These are phyloP conservation scores for Athripsodes cinereus DNA, from an alignment of 2,888 invertebrate genomes.

Conservation along the genomic window DNA sequence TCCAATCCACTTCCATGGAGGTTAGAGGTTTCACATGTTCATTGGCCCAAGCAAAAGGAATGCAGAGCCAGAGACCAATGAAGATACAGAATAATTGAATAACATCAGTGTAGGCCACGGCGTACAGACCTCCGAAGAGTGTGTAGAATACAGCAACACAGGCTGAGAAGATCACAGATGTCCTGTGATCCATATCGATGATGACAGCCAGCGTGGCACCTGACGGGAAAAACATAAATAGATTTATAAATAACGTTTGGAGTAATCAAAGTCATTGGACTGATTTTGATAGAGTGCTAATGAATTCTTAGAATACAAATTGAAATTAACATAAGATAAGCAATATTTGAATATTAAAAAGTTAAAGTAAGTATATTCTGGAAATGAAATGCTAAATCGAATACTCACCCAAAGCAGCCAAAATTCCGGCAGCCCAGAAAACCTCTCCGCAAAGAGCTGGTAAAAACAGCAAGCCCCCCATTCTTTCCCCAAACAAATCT, in stretches of 20 bases:
- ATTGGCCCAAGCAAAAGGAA: slow-evolving; percentile 91
- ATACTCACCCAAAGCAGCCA: slow-evolving; percentile 83
- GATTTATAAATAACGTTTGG: too few relatives aligned
- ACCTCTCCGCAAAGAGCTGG: slow-evolving; percentile 97
- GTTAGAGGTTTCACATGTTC: slow-evolving; percentile 78
- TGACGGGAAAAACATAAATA: slow-evolving; percentile 33
- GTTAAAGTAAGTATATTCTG: too few relatives aligned
- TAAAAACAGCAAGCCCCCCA: slow-evolving; percentile 94
- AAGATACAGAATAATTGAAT: slow-evolving; percentile 98
- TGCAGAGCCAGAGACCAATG: slow-evolving; percentile 96
- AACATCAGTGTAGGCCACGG: slow-evolving; percentile 98
- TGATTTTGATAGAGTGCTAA: too few relatives aligned
- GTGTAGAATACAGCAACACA: slow-evolving; percentile 97
- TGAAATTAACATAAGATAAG: too few relatives aligned
- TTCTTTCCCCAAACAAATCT: slow-evolving; percentile 92
- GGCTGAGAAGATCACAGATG: slow-evolving; percentile 91
- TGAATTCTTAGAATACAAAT: too few relatives aligned
- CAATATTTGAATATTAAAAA: too few relatives aligned
- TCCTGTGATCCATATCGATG: slow-evolving; percentile 89
- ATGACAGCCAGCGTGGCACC: slow-evolving; percentile 96
- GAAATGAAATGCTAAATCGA: too few relatives aligned
- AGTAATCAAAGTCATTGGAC: too few relatives aligned
- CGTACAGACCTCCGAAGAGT: slow-evolving; percentile 94
- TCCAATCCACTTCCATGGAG: slow-evolving; percentile 84
- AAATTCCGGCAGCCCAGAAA: slow-evolving; percentile 98